Conservation (phyloP, 64 coral and sea anemone species). For the Actinia equina region DNA sequence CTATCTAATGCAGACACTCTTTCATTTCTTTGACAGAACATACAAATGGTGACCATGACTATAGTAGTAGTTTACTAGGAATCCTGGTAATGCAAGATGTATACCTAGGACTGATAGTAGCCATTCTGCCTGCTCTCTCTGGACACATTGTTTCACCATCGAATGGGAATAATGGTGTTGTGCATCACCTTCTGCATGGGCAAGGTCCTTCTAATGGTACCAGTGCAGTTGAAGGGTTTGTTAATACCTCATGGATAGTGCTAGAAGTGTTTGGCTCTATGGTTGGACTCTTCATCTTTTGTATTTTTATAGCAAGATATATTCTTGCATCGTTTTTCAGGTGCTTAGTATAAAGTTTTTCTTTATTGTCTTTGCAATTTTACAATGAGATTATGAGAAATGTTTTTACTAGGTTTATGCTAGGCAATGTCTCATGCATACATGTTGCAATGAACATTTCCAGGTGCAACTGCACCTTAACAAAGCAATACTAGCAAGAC, state of each 20-base stretch:
- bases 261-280: slow-evolving; percentile 78
- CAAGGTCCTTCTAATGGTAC: neutral
- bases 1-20: neutral
- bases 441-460: too few species aligned
- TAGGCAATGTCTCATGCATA: too few species aligned
- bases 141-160: slow-evolving; percentile 56
- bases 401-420: too few species aligned
- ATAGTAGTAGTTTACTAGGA: slow-evolving; percentile 81
- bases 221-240: slow-evolving; percentile 41
- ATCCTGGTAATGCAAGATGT: slow-evolving; percentile 99
- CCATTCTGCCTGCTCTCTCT: slow-evolving; percentile 83
- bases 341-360: neutral
- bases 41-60: slow-evolving; percentile 88
- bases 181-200: slow-evolving; percentile 62
- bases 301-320: slow-evolving; percentile 62
- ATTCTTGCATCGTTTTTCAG: slow-evolving; percentile 58
- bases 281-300: slow-evolving; percentile 51
- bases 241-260: slow-evolving; percentile 53
- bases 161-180: slow-evolving; percentile 36
- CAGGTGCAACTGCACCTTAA: too few species aligned
- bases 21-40: slow-evolving; percentile 52
- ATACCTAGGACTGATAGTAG: slow-evolving; percentile 80
- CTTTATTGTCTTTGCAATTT: neutral
- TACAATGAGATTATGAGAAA: too few species aligned
- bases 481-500: too few species aligned